Evolutionary conservation across 2,113 vertebrate species (phyloP).

Genomic region (Gymnogyps californianus): DNA sequence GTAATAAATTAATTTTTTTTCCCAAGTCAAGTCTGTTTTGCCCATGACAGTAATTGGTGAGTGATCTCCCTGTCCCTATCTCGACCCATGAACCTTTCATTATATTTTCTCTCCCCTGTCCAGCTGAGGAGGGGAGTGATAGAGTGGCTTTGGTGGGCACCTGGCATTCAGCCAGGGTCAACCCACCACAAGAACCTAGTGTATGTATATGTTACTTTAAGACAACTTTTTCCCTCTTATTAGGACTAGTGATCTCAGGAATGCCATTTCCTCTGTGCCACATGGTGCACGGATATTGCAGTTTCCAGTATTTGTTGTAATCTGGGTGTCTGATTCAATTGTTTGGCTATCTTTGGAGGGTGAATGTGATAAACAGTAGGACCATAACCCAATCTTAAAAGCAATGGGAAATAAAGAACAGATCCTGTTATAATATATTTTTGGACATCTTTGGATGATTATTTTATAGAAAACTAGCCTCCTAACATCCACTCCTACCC

Average conservation of each 20-base stretch:
- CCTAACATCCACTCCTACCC: neutral
- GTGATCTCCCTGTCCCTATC: too few relatives aligned
- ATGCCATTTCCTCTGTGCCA: conserved; percentile 27
- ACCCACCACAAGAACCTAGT: neutral
- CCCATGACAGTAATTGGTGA: too few relatives aligned
- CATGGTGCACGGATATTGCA: neutral
- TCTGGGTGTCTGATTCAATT: conserved; percentile 53
- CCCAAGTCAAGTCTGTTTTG: too few relatives aligned
- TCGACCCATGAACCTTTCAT: too few relatives aligned
- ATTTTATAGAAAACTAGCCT: conserved; percentile 7
- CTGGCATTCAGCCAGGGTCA: too few relatives aligned
- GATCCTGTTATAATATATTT: neutral
- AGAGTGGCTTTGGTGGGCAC: too few relatives aligned
- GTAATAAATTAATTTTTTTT: too few relatives aligned
- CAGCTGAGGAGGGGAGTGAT: too few relatives aligned
- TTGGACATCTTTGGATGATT: neutral
- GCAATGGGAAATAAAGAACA: conserved; percentile 52
- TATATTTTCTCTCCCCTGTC: too few relatives aligned
- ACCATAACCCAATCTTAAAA: conserved; percentile 55
- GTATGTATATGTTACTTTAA: neutral
- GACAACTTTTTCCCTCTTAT: neutral
- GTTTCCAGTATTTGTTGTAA: conserved; percentile 40
- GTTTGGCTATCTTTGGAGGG: conserved; percentile 44
- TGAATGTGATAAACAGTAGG: conserved; percentile 52
- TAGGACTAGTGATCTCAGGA: neutral